Conservation (phyloP, 2,113 vertebrate genomes). For the Muntiacus muntjak region DNA sequence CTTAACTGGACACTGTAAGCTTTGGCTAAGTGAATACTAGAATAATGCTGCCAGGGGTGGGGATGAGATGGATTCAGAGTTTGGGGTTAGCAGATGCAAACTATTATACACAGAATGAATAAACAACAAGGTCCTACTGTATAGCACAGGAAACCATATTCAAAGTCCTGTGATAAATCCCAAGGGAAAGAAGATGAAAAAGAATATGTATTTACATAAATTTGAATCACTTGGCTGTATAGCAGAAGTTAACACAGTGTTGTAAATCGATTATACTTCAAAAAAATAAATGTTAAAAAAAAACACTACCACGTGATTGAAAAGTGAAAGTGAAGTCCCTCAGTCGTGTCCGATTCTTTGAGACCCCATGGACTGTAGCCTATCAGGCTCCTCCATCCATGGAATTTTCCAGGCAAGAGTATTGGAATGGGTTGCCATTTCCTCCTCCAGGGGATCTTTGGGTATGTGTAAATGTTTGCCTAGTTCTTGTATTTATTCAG, state of each 20-base stretch:
- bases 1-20: background rate
- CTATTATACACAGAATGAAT: background rate
- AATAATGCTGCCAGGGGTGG: background rate
- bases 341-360: background rate
- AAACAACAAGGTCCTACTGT: background rate
- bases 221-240: background rate
- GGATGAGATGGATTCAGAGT: background rate
- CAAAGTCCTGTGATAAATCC: background rate
- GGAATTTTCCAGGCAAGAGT: background rate
- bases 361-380: background rate
- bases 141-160: background rate
- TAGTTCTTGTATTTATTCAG: background rate
- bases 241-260: background rate
- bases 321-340: background rate
- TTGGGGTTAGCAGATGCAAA: background rate
- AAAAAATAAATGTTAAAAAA: background rate
- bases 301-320: background rate
- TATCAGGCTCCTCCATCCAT: background rate
- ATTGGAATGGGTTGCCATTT: background rate
- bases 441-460: background rate
- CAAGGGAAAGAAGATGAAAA: background rate
- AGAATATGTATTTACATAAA: background rate
- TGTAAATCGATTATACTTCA: background rate
- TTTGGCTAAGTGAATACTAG: background rate
- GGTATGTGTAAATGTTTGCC: background rate